Conservation (phyloP, 2,113 vertebrate genomes). For the Prinia subflava region DNA sequence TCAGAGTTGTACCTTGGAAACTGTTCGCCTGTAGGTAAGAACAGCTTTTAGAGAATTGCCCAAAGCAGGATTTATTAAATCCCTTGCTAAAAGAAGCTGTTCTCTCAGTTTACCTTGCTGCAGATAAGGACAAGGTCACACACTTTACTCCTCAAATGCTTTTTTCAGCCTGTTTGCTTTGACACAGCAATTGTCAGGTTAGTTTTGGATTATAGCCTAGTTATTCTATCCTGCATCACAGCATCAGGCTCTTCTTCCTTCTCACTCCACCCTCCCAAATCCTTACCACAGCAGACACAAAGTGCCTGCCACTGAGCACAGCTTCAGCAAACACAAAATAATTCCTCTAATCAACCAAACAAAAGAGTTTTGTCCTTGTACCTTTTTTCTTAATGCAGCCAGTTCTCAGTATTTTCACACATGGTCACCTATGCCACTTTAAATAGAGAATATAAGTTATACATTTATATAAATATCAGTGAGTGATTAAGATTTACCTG, state of each 20-base stretch:
- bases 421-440: background rate
- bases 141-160: background rate
- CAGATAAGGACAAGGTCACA: background rate
- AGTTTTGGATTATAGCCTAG: background rate
- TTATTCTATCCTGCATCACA: background rate
- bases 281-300: background rate
- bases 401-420: background rate
- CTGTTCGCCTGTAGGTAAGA: background rate
- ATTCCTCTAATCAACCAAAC: background rate
- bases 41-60: background rate
- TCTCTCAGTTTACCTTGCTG: background rate
- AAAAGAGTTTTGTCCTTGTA: background rate
- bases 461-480: background rate
- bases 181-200: background rate
- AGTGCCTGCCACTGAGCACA: background rate
- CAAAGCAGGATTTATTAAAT: background rate
- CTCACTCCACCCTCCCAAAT: background rate
- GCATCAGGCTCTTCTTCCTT: background rate
- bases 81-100: background rate
- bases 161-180: background rate
- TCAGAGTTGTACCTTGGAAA: background rate
- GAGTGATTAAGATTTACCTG: background rate
- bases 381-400: background rate
- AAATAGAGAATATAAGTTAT: background rate
- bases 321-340: background rate